phyloP scores from a whole-genome alignment of 2,113 vertebrate species.

The Gallinago media region DNA sequence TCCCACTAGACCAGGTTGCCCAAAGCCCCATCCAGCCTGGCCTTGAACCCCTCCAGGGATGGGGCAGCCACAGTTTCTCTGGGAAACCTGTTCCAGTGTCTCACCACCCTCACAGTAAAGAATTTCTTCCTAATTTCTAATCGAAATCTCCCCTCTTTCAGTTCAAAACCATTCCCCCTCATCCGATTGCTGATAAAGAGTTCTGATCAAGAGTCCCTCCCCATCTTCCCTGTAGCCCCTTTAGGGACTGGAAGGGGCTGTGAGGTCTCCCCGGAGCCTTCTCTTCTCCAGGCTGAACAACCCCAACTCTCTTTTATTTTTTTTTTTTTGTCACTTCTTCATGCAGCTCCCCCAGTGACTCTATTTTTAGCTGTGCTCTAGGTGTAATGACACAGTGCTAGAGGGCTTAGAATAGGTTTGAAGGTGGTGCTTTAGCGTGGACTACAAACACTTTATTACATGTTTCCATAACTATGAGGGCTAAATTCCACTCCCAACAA shows the following conservation, averaged over 20 bases:
- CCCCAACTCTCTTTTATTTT: neutral
- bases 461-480: neutral
- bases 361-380: neutral
- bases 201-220: neutral
- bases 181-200: neutral
- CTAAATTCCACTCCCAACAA: accelerated
- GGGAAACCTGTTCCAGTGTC: neutral
- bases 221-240: neutral
- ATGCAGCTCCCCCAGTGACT: neutral
- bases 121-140: neutral
- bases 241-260: neutral
- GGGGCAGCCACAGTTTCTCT: neutral
- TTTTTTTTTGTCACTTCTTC: neutral
- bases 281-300: neutral
- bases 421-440: neutral
- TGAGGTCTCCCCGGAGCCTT: neutral
- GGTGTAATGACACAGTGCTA: neutral
- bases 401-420: neutral
- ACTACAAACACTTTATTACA: neutral
- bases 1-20: neutral
- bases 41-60: neutral
- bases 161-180: neutral
- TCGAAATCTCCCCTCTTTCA: neutral
- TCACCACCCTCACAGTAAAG: neutral
- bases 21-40: neutral